A percentile compares a stretch with the other conserved stretches of the same genome.
phyloP scores from a whole-genome alignment of 2,797 vertebrate genomes.

The Choloepus didactylus region DNA sequence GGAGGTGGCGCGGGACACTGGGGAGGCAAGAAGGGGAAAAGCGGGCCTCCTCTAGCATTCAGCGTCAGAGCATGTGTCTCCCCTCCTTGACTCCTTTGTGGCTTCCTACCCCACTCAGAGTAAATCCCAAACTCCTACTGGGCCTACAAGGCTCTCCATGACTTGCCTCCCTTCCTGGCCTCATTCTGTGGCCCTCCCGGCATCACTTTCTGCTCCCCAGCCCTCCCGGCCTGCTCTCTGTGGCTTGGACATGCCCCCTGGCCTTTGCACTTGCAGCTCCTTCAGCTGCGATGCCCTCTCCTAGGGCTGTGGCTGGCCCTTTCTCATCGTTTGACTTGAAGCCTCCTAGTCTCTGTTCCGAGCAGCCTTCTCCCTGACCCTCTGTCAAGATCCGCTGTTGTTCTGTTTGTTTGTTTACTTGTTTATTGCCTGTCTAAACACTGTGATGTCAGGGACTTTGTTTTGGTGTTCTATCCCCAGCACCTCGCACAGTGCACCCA shows the following conservation, averaged over 20 bases:
- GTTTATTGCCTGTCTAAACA: background rate
- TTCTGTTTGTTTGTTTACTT: background rate
- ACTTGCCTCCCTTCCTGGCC: background rate
- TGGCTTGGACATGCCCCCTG: accelerated
- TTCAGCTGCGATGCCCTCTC: background rate
- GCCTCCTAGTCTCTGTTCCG: background rate
- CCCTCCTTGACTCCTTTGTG: accelerated
- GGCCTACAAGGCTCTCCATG: accelerated
- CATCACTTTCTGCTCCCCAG: accelerated
- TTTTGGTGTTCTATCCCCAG: background rate
- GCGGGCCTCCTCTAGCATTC: background rate
- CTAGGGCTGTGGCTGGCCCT: accelerated
- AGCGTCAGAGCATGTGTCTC: background rate
- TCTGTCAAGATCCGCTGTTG: background rate
- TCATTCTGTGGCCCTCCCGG: background rate
- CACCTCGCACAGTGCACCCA: background rate
- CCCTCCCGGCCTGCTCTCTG: accelerated
- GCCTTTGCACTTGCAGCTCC: background rate
- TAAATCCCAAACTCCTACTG: background rate
- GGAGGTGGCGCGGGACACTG: background rate
- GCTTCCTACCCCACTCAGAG: background rate
- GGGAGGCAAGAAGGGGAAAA: background rate
- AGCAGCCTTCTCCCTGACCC: background rate
- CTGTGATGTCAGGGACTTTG: background rate
- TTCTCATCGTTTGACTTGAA: background rate